Base-by-base conservation (phyloP, 2,113 vertebrate genomes). In the Pachycephala philippinensis region DNA sequence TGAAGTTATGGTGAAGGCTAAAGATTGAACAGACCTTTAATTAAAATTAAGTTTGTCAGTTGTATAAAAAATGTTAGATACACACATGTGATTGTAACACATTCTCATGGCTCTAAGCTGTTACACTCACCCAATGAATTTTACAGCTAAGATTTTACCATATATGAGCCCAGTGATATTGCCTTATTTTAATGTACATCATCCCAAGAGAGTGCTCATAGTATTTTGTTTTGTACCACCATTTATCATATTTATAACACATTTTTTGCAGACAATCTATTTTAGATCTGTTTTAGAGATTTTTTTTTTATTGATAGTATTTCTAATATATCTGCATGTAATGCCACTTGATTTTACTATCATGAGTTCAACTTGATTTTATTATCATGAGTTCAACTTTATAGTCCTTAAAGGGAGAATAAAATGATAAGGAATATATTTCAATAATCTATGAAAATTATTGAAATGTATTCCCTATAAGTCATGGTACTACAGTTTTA, bases 361-460 rank as follows among this genome's bases (percentile, higher is more conserved):
- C 54, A 28, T 33, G 45, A 69, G 63, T 69, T 86, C 84, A 52
- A 44, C 69, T 91, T 72, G 79, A 76, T 84, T 97, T 96, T 93
- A 96, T 83, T 80, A 86, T 35, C 31, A 54, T 28, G 69, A 89
- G 56, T 84, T 91, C 83, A 89, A 75, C 71, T 96, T 97, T 91
- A 97, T 49, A 93, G 86, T 88, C 26, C 85, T 87, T 97, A 65
- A 78, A 94, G 87, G 68, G 20, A 96, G 84, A 97, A 95, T 90
- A 89, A 95, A 96, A 89, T 81, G 15, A 78, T 76, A 95, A 95
- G 84, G 83, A 90, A 90, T 90, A 84, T 37, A 87, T 95, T 94
- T 97, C 85, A 95, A 83, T 77, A 94, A 87, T 88, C 77, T 81
- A 72, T 42, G 59, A 88, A 94, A 94, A 91, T 81, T 78, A 93